These are phyloP conservation scores for Papilio polyxenes DNA, from an alignment of 1,140 invertebrate species.

Conservation along the genomic window DNA sequence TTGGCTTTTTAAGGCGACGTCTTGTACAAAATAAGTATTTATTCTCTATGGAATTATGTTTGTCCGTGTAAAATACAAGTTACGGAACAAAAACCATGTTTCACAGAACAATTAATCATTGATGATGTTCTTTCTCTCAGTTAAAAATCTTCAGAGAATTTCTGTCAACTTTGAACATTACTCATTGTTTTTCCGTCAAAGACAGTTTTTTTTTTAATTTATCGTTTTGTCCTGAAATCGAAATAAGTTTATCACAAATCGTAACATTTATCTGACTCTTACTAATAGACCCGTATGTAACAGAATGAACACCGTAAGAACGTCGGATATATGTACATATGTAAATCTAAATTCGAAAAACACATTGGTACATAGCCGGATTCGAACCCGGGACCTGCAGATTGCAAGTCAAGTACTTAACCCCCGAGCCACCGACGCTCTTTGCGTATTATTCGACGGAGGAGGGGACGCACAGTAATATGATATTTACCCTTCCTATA, in stretches of 20 bases:
- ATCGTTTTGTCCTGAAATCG: neutral
- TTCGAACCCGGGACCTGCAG: no score
- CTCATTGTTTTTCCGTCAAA: conserved; percentile 6
- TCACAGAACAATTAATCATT: neutral
- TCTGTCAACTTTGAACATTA: conserved; percentile 3
- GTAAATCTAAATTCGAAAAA: no score
- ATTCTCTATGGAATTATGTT: neutral
- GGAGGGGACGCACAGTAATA: no score
- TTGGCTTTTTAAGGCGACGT: neutral
- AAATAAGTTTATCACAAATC: neutral
- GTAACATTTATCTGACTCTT: no score
- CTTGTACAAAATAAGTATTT: neutral
- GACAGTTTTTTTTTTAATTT: neutral
- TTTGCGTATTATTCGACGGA: no score
- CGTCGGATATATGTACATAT: no score
- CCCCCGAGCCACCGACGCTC: no score
- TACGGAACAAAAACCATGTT: neutral
- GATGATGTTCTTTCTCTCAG: neutral
- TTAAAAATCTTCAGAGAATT: neutral
- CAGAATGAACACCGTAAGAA: no score
- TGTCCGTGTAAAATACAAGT: neutral
- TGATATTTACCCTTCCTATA: no score
- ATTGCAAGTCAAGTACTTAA: no score
- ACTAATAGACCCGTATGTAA: no score
- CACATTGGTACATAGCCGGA: no score